These are phyloP conservation scores for Drosophila pruinosa DNA, from an alignment of 1,140 invertebrate genomes.

Conservation along the genomic window DNA sequence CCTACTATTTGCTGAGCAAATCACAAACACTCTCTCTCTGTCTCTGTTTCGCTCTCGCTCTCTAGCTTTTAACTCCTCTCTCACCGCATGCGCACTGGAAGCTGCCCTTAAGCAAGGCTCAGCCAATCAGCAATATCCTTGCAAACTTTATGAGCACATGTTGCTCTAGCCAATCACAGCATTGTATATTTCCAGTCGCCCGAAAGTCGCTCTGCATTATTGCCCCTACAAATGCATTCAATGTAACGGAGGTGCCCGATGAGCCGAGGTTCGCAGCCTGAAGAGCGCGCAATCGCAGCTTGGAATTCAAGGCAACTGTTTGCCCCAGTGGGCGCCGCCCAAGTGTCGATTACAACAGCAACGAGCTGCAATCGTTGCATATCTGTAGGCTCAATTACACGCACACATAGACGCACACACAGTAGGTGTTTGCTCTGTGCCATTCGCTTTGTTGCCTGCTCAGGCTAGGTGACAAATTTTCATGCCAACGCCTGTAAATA, in stretches of 20 bases:
- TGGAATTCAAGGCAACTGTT: slow-evolving; percentile 34
- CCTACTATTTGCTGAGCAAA: slow-evolving; percentile 75
- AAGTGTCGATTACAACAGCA: slow-evolving; percentile 75
- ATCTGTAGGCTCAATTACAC: slow-evolving; percentile 74
- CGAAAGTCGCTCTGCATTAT: slow-evolving; percentile 17
- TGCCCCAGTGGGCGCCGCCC: slow-evolving; percentile 69
- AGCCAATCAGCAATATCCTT: slow-evolving; percentile 52
- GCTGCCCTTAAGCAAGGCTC: slow-evolving; percentile 55
- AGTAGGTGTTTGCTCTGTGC: slow-evolving; percentile 60
- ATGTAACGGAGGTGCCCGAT: not conserved
- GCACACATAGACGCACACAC: slow-evolving; percentile 1
- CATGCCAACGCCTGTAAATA: slow-evolving; percentile 77
- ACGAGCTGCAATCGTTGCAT: slow-evolving; percentile 60
- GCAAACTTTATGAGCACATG: slow-evolving; percentile 57
- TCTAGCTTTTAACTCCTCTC: slow-evolving; percentile 28
- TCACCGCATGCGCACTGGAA: slow-evolving; percentile 57
- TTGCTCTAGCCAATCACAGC: slow-evolving; percentile 44
- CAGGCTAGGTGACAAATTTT: slow-evolving; percentile 78
- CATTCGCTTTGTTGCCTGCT: slow-evolving; percentile 31
- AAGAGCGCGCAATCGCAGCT: slow-evolving; percentile 61
- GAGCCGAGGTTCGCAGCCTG: not conserved
- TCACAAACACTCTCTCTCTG: slow-evolving; percentile 11
- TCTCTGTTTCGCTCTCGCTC: slow-evolving; percentile 28
- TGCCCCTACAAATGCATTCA: slow-evolving; percentile 63
- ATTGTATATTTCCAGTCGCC: slow-evolving; percentile 70